These are phyloP conservation scores for Borostomias antarcticus DNA, from an alignment of 2,797 vertebrate genomes.

Conservation along the genomic window DNA sequence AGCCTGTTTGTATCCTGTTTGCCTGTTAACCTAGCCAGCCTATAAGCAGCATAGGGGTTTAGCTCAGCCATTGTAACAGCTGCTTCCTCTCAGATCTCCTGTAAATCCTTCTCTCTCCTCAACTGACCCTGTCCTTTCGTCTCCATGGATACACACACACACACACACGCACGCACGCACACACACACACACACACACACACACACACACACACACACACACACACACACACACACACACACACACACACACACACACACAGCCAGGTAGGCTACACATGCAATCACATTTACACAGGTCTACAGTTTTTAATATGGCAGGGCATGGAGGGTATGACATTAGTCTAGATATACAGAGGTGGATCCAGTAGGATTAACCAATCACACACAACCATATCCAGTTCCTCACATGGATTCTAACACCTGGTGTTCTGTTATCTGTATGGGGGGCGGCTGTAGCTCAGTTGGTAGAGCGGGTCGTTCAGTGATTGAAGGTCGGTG, in stretches of 20 bases:
- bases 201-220: background rate
- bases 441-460: too few species aligned
- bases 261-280: background rate
- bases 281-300: background rate
- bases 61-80: slow-evolving; percentile 19
- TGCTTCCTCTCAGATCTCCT: slow-evolving; percentile 30
- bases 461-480: too few species aligned
- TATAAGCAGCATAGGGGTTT: slow-evolving; percentile 17
- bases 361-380: slow-evolving; percentile 19
- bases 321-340: background rate
- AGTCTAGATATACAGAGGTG: background rate
- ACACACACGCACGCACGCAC: slow-evolving; percentile 23
- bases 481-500: too few species aligned
- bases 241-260: background rate
- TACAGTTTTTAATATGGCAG: background rate
- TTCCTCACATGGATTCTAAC: slow-evolving; percentile 12
- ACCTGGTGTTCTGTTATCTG: slow-evolving; percentile 15
- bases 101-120: slow-evolving; percentile 22
- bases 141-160: slow-evolving; percentile 10
- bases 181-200: background rate
- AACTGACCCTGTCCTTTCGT: background rate
- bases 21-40: background rate
- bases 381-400: slow-evolving; percentile 8
- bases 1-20: background rate
- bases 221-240: slow-evolving; percentile 9